These are phyloP conservation scores for Chloroclysta siterata DNA, from an alignment of 2,888 invertebrate genomes.

Conservation along the genomic window DNA sequence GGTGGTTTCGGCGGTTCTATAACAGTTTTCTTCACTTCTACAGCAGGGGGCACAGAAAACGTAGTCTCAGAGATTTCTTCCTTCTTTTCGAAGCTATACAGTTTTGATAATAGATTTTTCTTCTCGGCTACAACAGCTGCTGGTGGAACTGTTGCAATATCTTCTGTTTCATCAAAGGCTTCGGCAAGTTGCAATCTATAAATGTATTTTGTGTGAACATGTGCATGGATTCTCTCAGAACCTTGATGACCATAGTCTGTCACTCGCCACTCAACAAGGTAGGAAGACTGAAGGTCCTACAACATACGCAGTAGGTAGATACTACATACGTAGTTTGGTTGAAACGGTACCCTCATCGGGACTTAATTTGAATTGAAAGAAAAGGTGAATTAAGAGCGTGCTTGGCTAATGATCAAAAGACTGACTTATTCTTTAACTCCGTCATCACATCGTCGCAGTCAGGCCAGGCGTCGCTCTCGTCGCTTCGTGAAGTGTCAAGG, in stretches of 20 bases:
- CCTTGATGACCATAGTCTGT: too few species aligned
- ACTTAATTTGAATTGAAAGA: too few species aligned
- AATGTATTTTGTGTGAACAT: too few species aligned
- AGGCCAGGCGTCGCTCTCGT: constrained; percentile 71
- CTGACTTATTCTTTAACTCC: constrained; percentile 82
- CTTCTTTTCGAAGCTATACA: constrained; percentile 71
- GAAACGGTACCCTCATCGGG: too few species aligned
- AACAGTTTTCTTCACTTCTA: constrained; percentile 33
- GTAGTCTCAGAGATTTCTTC: constrained; percentile 50
- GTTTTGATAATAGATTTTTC: constrained; percentile 68
- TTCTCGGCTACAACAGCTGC: constrained; percentile 77
- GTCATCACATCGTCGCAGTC: constrained; percentile 86
- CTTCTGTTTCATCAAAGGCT: constrained; percentile 62
- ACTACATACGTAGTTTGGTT: too few species aligned
- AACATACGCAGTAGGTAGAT: too few species aligned
- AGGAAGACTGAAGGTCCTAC: too few species aligned
- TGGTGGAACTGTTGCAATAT: constrained; percentile 61
- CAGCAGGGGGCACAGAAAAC: constrained; percentile 20
- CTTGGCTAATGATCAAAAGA: constrained; percentile 26
- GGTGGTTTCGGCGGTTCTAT: constrained; percentile 55
- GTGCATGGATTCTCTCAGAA: too few species aligned
- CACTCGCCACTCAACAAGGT: too few species aligned
- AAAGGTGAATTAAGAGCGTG: background rate
- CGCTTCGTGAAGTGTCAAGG: constrained; percentile 63
- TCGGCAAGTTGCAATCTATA: constrained; percentile 65